Evolutionary conservation across 2,888 invertebrate genomes (phyloP).

Genomic region (Lithophane semibrunnea): DNA sequence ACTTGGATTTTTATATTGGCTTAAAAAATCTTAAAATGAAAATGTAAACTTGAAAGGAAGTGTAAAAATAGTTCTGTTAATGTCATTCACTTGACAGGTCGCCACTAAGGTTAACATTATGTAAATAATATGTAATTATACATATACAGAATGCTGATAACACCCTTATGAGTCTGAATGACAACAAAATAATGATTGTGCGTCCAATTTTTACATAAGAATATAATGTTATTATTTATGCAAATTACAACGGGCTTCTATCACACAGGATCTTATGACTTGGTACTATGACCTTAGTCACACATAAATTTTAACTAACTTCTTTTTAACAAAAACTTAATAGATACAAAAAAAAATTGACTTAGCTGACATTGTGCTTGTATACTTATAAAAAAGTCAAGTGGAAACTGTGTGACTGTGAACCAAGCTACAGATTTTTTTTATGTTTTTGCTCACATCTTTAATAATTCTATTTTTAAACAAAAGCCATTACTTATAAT

Average conservation of each 20-base stretch:
- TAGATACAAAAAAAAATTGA: not conserved
- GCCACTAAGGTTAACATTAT: conserved; percentile 49
- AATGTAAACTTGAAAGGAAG: conserved; percentile 1
- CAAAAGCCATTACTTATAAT: conserved; percentile 1
- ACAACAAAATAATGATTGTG: conserved; percentile 2
- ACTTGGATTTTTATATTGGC: not conserved
- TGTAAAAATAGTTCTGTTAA: conserved; percentile 3
- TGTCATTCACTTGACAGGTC: conserved; percentile 24
- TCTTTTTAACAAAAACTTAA: not conserved
- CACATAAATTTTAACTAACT: not conserved
- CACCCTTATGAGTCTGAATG: not conserved
- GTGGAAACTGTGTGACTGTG: not conserved
- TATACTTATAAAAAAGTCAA: not conserved
- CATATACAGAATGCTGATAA: conserved; percentile 33
- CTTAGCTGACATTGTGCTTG: not conserved
- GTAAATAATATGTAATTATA: conserved; percentile 38
- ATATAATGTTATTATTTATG: not conserved
- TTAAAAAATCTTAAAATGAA: not conserved
- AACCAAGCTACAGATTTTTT: not conserved
- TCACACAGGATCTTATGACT: not conserved
- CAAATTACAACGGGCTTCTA: no score
- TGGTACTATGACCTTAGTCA: not conserved
- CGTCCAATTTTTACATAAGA: not conserved
- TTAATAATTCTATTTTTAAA: not conserved
- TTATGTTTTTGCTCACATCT: no score